Conservation (phyloP, 2,797 vertebrate species). For the Aulostomus chinensis region DNA sequence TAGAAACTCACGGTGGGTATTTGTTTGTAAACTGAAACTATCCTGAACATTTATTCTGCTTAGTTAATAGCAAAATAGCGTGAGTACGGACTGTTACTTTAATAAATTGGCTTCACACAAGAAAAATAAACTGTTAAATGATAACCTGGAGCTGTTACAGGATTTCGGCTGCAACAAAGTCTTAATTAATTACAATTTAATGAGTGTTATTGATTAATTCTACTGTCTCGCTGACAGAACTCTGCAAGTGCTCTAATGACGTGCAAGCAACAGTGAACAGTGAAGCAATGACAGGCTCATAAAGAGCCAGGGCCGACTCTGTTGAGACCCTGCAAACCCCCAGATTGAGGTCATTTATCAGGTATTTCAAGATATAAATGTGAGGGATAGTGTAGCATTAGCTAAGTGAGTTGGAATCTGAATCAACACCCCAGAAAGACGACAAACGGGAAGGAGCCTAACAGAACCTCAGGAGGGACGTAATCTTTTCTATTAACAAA, state of each 20-base stretch:
- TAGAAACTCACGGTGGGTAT: no score
- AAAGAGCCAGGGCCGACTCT: constrained; percentile 24
- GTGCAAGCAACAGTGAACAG: constrained; percentile 22
- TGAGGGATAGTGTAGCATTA: constrained; percentile 14
- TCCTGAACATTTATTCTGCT: constrained; percentile 37
- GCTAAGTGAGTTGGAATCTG: no score
- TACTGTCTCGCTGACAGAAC: neutral
- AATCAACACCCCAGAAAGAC: no score
- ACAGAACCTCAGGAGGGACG: no score
- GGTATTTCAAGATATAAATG: constrained; percentile 39
- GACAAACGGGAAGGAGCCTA: no score
- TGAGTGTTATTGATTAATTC: neutral
- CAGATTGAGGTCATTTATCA: constrained; percentile 42
- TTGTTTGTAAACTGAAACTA: constrained; percentile 49
- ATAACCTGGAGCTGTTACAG: no score
- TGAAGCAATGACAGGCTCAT: constrained; percentile 26
- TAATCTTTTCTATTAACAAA: no score
- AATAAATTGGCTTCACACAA: no score
- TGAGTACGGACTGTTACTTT: no score
- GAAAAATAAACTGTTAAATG: no score
- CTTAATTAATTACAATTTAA: neutral
- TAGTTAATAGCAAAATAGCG: constrained; percentile 4
- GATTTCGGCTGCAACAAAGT: no score
- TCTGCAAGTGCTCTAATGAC: constrained; percentile 4
- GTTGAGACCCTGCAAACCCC: constrained; percentile 24